Conservation (phyloP, 2,888 invertebrate species). For the Drosophila buzzatii region DNA sequence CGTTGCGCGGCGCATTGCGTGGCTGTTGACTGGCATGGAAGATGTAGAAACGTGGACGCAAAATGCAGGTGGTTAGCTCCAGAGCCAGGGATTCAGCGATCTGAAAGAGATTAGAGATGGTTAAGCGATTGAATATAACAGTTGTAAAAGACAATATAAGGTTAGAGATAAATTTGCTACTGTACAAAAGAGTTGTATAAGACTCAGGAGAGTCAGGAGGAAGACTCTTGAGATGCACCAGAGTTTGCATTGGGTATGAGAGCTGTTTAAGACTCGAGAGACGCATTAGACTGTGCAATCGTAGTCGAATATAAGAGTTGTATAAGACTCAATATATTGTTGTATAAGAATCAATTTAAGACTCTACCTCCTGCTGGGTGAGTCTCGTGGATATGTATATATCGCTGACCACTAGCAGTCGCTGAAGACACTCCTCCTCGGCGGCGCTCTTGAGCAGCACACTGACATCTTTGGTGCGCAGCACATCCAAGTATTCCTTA, state of each 20-base stretch:
- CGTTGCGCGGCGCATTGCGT: slow-evolving; percentile 71
- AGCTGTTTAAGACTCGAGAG: no score
- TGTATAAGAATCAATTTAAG: slow-evolving; percentile 49
- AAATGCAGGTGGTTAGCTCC: slow-evolving; percentile 86
- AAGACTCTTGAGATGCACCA: no score
- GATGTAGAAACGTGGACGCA: slow-evolving; percentile 85
- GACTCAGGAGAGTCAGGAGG: no score
- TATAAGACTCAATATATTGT: not conserved
- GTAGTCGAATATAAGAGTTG: not conserved
- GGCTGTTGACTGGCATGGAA: slow-evolving; percentile 82
- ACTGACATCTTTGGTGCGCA: slow-evolving; percentile 86
- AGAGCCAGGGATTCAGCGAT: slow-evolving; percentile 87
- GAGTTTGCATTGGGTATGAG: no score
- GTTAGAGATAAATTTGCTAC: not conserved
- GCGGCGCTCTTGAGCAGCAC: slow-evolving; percentile 86
- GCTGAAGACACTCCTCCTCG: slow-evolving; percentile 86
- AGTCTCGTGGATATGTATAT: slow-evolving; percentile 87
- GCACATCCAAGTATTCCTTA: slow-evolving; percentile 87
- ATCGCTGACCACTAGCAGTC: slow-evolving; percentile 88
- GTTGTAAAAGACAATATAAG: not conserved
- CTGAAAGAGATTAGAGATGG: slow-evolving; percentile 64
- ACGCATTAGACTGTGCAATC: no score
- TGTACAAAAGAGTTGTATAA: not conserved
- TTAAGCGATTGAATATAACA: not conserved
- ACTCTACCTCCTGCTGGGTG: slow-evolving; percentile 85